Evolutionary conservation across 2,797 vertebrate species (phyloP).

Genomic region (Natrix natrix): DNA sequence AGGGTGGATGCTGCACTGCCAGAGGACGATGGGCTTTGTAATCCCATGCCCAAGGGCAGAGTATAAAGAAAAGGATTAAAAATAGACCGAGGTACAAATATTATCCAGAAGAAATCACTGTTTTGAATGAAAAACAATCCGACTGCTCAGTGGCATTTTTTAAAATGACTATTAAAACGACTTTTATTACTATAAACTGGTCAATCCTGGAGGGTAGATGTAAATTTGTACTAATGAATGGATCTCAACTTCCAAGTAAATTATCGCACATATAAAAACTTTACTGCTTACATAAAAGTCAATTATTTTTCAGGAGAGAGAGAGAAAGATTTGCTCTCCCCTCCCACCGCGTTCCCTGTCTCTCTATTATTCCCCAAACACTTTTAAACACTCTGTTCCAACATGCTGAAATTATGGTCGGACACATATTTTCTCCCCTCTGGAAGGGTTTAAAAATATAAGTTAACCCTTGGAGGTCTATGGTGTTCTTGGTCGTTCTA

Average conservation of each 20-base stretch:
- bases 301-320: constrained; percentile 59
- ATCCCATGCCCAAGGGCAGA: background rate
- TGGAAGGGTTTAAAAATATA: background rate
- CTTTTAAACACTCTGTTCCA: constrained; percentile 43
- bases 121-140: constrained; percentile 25
- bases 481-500: background rate
- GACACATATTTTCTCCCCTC: too few relatives aligned
- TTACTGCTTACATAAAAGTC: constrained; percentile 67
- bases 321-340: constrained; percentile 36
- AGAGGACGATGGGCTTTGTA: background rate
- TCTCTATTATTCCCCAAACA: constrained; percentile 49
- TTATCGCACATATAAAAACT: constrained; percentile 65
- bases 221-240: constrained; percentile 53
- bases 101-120: background rate
- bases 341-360: constrained; percentile 24
- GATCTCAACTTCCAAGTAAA: constrained; percentile 66
- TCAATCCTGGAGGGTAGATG: constrained; percentile 52
- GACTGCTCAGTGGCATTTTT: constrained; percentile 15
- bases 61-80: background rate
- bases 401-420: constrained; percentile 16
- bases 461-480: background rate
- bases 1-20: background rate
- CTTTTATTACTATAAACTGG: constrained; percentile 37
- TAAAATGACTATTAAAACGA: background rate
- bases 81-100: background rate